phyloP scores from a whole-genome alignment of 2,888 invertebrate genomes.

The Chloromyia formosa region DNA sequence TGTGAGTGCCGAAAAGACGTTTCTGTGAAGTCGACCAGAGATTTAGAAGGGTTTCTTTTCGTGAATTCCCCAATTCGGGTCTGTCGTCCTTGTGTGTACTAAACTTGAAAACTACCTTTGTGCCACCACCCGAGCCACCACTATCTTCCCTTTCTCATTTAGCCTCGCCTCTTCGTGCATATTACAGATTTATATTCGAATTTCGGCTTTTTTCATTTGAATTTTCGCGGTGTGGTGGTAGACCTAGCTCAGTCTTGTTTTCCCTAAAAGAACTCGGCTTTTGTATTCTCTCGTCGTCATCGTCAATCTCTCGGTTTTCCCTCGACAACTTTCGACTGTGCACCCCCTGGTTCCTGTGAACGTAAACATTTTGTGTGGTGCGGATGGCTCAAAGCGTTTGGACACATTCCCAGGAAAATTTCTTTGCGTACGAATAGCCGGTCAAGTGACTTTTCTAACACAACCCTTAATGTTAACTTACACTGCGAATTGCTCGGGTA shows the following conservation, averaged over 20 bases:
- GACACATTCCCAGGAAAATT: slow-evolving; percentile 33
- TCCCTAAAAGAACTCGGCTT: slow-evolving; percentile 28
- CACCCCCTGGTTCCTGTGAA: slow-evolving; percentile 21
- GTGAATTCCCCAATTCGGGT: slow-evolving; percentile 23
- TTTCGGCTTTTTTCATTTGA: slow-evolving; percentile 32
- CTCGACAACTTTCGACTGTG: slow-evolving; percentile 34
- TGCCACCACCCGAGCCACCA: slow-evolving; percentile 30
- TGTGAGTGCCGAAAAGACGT: background rate
- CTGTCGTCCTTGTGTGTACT: slow-evolving; percentile 40
- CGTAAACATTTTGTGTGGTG: slow-evolving; percentile 27
- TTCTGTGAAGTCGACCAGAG: background rate
- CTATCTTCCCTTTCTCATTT: slow-evolving; percentile 26
- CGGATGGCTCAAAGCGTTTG: background rate
- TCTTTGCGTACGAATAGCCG: background rate
- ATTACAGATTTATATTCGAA: slow-evolving; percentile 21
- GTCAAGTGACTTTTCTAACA: slow-evolving; percentile 1
- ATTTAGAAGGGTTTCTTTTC: background rate
- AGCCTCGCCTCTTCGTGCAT: slow-evolving; percentile 31
- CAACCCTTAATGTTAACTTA: background rate
- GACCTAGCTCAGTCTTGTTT: slow-evolving; percentile 27
- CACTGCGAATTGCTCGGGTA: background rate
- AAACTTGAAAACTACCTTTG: slow-evolving; percentile 37
- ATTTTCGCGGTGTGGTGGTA: slow-evolving; percentile 37
- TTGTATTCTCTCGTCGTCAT: slow-evolving; percentile 25
- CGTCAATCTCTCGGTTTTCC: slow-evolving; percentile 24